Percentiles rank a stretch among this genome's conserved stretches.
phyloP scores from a whole-genome alignment of 1,140 invertebrate genomes.

The Calycopis cecrops region DNA sequence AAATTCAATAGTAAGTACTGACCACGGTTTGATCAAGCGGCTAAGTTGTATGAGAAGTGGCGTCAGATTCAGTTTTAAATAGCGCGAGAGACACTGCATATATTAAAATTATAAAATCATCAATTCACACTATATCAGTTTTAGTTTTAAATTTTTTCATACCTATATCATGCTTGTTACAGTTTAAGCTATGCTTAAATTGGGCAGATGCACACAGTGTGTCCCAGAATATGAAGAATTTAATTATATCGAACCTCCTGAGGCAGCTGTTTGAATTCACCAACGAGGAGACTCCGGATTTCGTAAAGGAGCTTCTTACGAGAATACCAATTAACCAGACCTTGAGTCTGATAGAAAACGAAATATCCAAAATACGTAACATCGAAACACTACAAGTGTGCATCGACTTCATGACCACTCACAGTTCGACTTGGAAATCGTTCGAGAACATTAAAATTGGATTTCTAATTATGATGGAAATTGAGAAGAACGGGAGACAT shows the following conservation, averaged over 20 bases:
- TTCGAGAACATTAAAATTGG: constrained; percentile 76
- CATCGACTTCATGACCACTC: constrained; percentile 75
- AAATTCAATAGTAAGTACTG: too few relatives aligned
- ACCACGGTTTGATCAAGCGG: too few relatives aligned
- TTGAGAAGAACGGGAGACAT: constrained; percentile 73
- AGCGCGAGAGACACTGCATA: too few relatives aligned
- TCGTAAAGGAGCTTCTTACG: constrained; percentile 66
- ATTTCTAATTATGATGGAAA: constrained; percentile 77
- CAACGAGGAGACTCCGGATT: constrained; percentile 46
- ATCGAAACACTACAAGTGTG: constrained; percentile 78
- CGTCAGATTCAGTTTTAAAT: too few relatives aligned
- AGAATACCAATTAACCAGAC: constrained; percentile 73
- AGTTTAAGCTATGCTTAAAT: constrained; percentile 78
- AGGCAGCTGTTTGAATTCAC: constrained; percentile 64
- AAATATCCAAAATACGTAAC: constrained; percentile 79
- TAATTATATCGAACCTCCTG: constrained; percentile 57
- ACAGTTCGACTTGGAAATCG: constrained; percentile 63
- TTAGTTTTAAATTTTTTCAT: constrained; percentile 18
- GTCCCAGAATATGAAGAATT: constrained; percentile 66
- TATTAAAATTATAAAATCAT: too few relatives aligned
- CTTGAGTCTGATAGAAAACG: constrained; percentile 77
- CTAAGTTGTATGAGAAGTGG: too few relatives aligned
- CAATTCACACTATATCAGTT: too few relatives aligned
- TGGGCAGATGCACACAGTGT: constrained; percentile 76
- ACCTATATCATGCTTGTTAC: constrained; percentile 28